phyloP scores from a whole-genome alignment of 2,797 vertebrate species.

The Pseudopleuronectes americanus region DNA sequence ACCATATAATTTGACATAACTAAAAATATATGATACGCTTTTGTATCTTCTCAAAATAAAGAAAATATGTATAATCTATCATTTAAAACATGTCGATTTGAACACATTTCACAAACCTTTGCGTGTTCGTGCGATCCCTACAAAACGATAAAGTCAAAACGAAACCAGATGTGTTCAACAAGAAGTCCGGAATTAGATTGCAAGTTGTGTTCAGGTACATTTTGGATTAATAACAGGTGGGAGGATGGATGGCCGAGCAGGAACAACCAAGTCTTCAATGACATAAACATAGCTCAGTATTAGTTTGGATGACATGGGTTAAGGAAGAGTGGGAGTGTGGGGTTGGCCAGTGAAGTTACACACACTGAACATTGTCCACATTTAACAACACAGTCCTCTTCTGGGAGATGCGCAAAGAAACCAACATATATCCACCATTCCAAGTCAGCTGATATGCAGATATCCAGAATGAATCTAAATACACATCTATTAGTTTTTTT shows the following conservation, averaged over 20 bases:
- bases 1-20: conserved; percentile 71
- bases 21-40: conserved; percentile 83
- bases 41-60: conserved; percentile 77
- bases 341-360: conserved; percentile 88
- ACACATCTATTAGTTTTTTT: conserved; percentile 78
- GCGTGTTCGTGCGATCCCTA: conserved; percentile 88
- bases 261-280: conserved; percentile 69
- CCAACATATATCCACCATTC: conserved; percentile 91
- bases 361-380: conserved; percentile 92
- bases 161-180: conserved; percentile 46
- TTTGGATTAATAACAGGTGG: conserved; percentile 50
- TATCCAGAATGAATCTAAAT: conserved; percentile 89
- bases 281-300: conserved; percentile 74
- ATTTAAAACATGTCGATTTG: conserved; percentile 83
- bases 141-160: conserved; percentile 66
- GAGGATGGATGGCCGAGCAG: conserved; percentile 62
- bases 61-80: conserved; percentile 80
- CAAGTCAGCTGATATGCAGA: conserved; percentile 87
- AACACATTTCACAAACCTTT: conserved; percentile 79
- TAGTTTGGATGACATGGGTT: conserved; percentile 78
- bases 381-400: conserved; percentile 86
- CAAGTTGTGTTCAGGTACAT: conserved; percentile 55
- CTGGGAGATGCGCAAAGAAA: conserved; percentile 87
- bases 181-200: conserved; percentile 64
- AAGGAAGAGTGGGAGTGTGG: conserved; percentile 72